Evolutionary conservation across 1,140 invertebrate species (phyloP).

Genomic region (Gryllus bimaculatus): DNA sequence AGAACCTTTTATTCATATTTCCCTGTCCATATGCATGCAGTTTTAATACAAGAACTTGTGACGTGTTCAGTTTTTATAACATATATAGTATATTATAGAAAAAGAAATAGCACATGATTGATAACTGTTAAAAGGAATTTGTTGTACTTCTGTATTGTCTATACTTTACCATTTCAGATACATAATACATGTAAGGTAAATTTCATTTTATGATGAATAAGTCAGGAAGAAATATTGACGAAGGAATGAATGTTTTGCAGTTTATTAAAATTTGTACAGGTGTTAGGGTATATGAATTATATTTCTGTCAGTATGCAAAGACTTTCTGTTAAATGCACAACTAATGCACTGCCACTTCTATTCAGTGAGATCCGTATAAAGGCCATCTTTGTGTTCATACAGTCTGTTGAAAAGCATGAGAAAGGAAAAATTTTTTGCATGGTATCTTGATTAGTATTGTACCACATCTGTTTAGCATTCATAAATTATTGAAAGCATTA

Average conservation of each 20-base stretch:
- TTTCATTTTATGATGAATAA: background rate
- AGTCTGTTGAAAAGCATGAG: too few species aligned
- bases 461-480: too few species aligned
- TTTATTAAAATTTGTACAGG: too few species aligned
- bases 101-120: constrained; percentile 1
- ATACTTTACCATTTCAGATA: background rate
- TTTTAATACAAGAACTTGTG: background rate
- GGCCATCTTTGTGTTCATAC: background rate
- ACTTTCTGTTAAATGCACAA: background rate
- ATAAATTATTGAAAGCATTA: too few species aligned
- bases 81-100: background rate
- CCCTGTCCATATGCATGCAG: background rate
- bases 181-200: background rate
- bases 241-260: background rate
- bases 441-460: too few species aligned
- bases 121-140: constrained; percentile 8
- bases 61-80: background rate
- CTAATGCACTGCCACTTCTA: background rate
- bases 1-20: background rate
- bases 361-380: background rate
- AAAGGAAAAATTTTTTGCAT: too few species aligned
- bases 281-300: too few species aligned
- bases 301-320: too few species aligned
- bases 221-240: background rate
- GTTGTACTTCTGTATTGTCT: constrained; percentile 11